Percentiles rank a stretch among this genome's conserved stretches.
phyloP scores from a whole-genome alignment of 2,797 vertebrate species.

The Anableps anableps region DNA sequence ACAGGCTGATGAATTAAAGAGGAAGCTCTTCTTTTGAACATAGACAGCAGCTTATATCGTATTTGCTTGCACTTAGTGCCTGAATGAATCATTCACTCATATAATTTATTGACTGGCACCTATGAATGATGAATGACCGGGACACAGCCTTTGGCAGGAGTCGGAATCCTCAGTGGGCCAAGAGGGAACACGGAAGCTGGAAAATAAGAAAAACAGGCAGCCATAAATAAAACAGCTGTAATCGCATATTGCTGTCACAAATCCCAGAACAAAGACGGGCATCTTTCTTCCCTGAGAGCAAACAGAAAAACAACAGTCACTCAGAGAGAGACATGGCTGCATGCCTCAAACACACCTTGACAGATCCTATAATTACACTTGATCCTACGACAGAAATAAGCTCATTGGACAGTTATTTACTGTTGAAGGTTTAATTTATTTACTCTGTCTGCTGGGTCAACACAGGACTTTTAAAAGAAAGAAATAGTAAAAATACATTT shows the following conservation, averaged over 20 bases:
- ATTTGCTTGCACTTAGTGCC: conserved; percentile 72
- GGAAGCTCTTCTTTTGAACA: conserved; percentile 52
- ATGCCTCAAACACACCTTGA: conserved; percentile 61
- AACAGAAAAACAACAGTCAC: conserved; percentile 40
- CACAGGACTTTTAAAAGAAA: background rate
- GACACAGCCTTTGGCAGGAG: conserved; percentile 59
- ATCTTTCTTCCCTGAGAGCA: conserved; percentile 55
- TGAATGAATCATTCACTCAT: conserved; percentile 75
- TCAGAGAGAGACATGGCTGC: conserved; percentile 37
- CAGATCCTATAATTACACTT: conserved; percentile 58
- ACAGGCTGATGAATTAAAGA: conserved; percentile 67
- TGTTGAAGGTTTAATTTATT: conserved; percentile 37
- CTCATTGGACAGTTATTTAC: conserved; percentile 37
- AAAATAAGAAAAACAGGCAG: conserved; percentile 50
- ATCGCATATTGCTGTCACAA: conserved; percentile 70
- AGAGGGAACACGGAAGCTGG: conserved; percentile 52
- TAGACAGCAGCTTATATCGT: conserved; percentile 56
- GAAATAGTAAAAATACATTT: background rate
- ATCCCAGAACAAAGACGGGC: conserved; percentile 58
- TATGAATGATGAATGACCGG: conserved; percentile 74
- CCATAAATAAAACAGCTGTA: conserved; percentile 66
- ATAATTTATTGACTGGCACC: conserved; percentile 78
- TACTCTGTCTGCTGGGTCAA: conserved; percentile 22
- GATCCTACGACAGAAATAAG: conserved; percentile 43
- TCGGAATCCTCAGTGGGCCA: conserved; percentile 41